Conservation (phyloP, 2,113 vertebrate genomes). For the Rhagologus leucostigma region DNA sequence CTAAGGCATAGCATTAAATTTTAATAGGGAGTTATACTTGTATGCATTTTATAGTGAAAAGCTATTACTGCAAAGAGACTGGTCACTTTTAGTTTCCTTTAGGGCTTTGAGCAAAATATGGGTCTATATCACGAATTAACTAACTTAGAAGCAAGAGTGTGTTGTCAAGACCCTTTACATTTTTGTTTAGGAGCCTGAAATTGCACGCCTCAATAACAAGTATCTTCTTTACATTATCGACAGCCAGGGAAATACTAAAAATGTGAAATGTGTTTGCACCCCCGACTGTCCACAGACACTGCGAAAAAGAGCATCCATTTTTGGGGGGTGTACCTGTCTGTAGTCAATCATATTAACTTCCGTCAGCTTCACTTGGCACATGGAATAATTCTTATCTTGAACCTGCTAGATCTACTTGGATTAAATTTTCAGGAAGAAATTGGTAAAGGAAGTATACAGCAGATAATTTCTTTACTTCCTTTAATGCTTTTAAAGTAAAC, state of each 20-base stretch:
- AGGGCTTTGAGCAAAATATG: not conserved
- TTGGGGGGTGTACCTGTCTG: not conserved
- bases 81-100: not conserved
- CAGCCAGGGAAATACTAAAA: slow-evolving; percentile 1
- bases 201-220: not conserved
- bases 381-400: not conserved
- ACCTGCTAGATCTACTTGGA: slow-evolving; percentile 26
- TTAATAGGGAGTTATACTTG: not conserved
- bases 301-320: not conserved
- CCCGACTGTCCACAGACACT: not conserved
- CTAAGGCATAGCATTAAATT: not conserved
- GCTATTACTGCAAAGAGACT: not conserved
- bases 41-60: not conserved
- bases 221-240: not conserved
- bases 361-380: not conserved
- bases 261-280: not conserved
- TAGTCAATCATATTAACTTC: not conserved
- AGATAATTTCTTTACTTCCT: not conserved
- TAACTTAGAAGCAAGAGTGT: not conserved
- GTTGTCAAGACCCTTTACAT: not conserved
- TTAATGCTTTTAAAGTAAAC: not conserved
- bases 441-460: not conserved
- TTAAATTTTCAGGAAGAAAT: slow-evolving; percentile 24
- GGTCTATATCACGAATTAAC: not conserved
- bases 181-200: not conserved